Percentiles rank a stretch among this genome's conserved stretches.
These are phyloP conservation scores for Phymatocera aterrima DNA, from an alignment of 2,888 invertebrate genomes.

Conservation along the genomic window DNA sequence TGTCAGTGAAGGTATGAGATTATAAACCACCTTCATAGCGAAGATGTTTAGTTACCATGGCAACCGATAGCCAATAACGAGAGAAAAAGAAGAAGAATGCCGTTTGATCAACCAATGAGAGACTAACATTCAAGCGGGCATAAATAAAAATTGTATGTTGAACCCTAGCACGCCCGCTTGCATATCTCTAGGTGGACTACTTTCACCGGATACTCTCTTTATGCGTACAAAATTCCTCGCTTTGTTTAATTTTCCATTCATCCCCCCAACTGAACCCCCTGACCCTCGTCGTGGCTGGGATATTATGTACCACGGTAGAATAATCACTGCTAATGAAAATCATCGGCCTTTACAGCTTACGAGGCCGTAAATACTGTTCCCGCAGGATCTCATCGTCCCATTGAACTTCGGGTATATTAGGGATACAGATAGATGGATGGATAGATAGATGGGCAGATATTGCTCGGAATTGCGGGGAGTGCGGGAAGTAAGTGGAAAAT, in stretches of 20 bases:
- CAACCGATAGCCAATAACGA: too few species aligned
- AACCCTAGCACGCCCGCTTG: too few species aligned
- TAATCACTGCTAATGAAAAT: slow-evolving; percentile 59
- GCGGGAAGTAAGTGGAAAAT: neutral
- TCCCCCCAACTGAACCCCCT: slow-evolving; percentile 46
- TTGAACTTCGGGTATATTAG: slow-evolving; percentile 43
- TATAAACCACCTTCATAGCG: too few species aligned
- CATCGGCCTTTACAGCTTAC: slow-evolving; percentile 53
- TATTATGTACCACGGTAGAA: slow-evolving; percentile 41
- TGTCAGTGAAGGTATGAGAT: too few species aligned
- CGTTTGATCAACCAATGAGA: too few species aligned
- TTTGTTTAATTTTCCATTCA: slow-evolving; percentile 33
- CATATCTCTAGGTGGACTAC: too few species aligned
- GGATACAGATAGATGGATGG: neutral
- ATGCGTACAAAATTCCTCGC: slow-evolving; percentile 23
- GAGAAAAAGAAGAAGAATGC: too few species aligned
- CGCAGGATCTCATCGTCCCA: slow-evolving; percentile 44
- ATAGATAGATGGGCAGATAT: neutral
- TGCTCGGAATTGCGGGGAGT: slow-evolving; percentile 4
- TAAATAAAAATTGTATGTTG: too few species aligned
- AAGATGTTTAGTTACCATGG: too few species aligned
- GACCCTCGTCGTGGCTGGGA: slow-evolving; percentile 13
- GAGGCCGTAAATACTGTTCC: slow-evolving; percentile 57
- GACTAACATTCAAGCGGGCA: too few species aligned
- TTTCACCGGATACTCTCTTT: too few species aligned